These are phyloP conservation scores for Trichomalopsis sarcophagae DNA, from an alignment of 1,140 invertebrate species.

Conservation along the genomic window DNA sequence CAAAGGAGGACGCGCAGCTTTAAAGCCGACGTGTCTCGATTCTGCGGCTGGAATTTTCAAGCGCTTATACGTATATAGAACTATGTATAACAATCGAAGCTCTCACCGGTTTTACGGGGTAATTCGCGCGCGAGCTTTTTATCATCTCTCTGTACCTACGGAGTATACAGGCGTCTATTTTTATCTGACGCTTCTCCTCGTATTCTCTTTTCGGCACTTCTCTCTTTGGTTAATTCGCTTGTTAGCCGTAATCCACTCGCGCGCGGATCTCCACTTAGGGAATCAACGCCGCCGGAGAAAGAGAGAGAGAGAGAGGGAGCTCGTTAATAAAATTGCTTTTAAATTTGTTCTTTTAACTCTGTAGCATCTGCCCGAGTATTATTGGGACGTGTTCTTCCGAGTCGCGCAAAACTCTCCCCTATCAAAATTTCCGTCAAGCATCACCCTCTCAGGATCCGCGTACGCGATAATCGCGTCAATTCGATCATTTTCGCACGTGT, in stretches of 20 bases:
- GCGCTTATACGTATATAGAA: no score
- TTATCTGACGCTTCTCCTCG: background rate
- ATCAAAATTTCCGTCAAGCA: background rate
- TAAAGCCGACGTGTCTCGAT: no score
- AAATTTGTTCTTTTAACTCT: background rate
- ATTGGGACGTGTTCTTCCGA: no score
- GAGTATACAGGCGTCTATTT: background rate
- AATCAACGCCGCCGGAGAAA: background rate
- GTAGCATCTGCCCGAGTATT: no score
- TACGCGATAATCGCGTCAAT: background rate
- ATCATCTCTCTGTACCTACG: no score
- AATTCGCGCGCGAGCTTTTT: no score
- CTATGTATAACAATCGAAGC: no score
- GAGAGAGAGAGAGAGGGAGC: background rate
- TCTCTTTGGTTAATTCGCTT: background rate
- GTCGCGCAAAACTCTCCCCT: no score
- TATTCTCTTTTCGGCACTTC: background rate
- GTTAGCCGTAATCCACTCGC: background rate
- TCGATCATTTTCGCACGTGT: conserved; percentile 48
- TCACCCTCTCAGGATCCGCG: background rate
- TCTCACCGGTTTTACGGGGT: no score
- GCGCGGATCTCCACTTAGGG: background rate
- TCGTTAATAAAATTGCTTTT: background rate
- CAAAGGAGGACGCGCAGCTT: background rate
- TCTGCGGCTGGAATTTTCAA: no score